Evolutionary conservation across 2,888 invertebrate species (phyloP), one percentile per base, ranked within the genome.

Genomic region (Perizoma affinitatum): DNA sequence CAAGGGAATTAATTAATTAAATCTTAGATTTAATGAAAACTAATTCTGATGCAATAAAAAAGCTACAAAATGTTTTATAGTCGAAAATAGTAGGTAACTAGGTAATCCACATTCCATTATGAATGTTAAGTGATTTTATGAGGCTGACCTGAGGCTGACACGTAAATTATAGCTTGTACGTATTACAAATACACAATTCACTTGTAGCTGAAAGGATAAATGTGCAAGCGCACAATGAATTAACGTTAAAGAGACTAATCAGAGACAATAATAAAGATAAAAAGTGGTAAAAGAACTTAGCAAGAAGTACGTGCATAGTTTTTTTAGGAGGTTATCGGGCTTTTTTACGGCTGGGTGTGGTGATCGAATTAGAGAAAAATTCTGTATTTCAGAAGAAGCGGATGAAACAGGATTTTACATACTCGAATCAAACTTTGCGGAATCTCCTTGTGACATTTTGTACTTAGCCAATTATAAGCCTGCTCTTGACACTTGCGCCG

Each of bases 11-110:
- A 41, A 64, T 60, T 44, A 55, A 66, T 62, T 64, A 5, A 22
- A 2, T 22, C 36, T 52, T n/a, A n/a, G 57, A 62, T 55, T 56
- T 57, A 35, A 54, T 41, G 41, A 60, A 61, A 63, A 53, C 38
- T 42, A 34, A 65, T 55, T 58, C 45, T 65, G 65, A 60, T 46
- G 63, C 48, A 68, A 68, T 58, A 61, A 63, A 63, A 36, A 51
- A 47, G 56, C 60, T 54, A 58, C 57, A 53, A 54, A 62, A 61
- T 22, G n/a, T 54, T 55, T 48, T 44, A 64, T 59, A 22, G 38
- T 10, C 1, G 40, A 55, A 55, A 61, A 54, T 47, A 49, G 55
- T 55, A 58, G 57, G 43, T 44, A 60, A 63, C 38, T 65, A 53
- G 61, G 53, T 60, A 60, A 56, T 51, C n/a, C 22, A 35, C 57